Conservation (phyloP, 2,888 invertebrate genomes). For the Cremastinae sp. region DNA sequence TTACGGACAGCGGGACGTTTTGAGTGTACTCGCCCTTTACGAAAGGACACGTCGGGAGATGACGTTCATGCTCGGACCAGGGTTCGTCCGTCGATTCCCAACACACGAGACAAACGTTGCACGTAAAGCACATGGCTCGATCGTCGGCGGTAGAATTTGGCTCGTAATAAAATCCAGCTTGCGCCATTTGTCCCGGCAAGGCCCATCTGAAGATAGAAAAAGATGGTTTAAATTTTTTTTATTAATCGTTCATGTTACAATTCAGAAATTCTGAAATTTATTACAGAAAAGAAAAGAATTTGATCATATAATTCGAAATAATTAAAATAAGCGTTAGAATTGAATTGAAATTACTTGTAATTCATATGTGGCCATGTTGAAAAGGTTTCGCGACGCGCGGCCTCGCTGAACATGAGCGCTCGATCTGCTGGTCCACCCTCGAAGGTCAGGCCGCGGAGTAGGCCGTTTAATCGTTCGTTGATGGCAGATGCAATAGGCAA, state of each 20-base stretch:
- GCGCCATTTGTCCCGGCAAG: constrained; percentile 96
- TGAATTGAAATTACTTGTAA: constrained; percentile 87
- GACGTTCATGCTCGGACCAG: constrained; percentile 97
- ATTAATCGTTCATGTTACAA: no score
- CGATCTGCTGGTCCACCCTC: constrained; percentile 81
- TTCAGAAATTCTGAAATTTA: no score
- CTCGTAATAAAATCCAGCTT: constrained; percentile 98
- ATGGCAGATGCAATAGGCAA: constrained; percentile 94
- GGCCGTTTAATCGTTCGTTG: constrained; percentile 91
- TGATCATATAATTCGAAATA: constrained; percentile 1
- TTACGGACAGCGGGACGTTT: constrained; percentile 92
- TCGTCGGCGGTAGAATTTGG: constrained; percentile 95
- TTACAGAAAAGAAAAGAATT: constrained; percentile 18
- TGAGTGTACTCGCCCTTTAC: constrained; percentile 97
- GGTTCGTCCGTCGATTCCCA: constrained; percentile 99
- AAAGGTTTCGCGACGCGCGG: constrained; percentile 94
- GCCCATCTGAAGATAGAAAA: constrained; percentile 96
- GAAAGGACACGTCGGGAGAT: constrained; percentile 96
- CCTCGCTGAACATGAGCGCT: constrained; percentile 94
- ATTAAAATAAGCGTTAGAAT: no score
- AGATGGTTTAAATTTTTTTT: no score
- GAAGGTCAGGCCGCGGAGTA: constrained; percentile 83
- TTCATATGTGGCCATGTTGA: constrained; percentile 98
- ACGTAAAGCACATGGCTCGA: constrained; percentile 97
- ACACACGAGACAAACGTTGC: constrained; percentile 95